Evolutionary conservation across 2,888 invertebrate species (phyloP).

Genomic region (Loripinus fragilis): DNA sequence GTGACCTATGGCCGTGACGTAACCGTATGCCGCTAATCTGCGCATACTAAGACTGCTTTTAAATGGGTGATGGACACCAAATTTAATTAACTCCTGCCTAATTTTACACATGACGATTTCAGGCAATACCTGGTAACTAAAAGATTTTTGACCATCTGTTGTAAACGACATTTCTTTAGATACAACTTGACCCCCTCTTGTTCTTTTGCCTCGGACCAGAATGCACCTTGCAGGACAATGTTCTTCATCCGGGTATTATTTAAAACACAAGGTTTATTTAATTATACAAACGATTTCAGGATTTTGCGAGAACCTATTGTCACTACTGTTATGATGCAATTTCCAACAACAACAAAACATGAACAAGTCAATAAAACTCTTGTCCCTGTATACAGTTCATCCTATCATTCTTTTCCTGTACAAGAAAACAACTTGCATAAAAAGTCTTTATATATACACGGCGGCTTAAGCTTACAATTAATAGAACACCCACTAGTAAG

Average conservation of each 20-base stretch:
- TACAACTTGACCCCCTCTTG: slow-evolving; percentile 1
- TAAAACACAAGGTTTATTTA: too few species aligned
- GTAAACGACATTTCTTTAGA: neutral
- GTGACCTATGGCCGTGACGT: slow-evolving; percentile 16
- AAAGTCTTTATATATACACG: too few species aligned
- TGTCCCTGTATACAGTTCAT: too few species aligned
- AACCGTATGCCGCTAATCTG: slow-evolving; percentile 10
- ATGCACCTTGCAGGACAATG: neutral
- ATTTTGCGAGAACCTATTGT: too few species aligned
- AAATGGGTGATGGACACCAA: slow-evolving; percentile 13
- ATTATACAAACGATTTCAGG: too few species aligned
- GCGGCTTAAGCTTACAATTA: too few species aligned
- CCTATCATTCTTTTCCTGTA: too few species aligned
- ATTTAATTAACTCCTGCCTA: slow-evolving; percentile 13
- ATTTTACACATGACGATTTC: slow-evolving; percentile 18
- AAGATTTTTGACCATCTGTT: slow-evolving; percentile 12
- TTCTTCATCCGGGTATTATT: neutral
- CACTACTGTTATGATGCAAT: too few species aligned
- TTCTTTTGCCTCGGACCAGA: neutral
- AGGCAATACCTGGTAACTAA: slow-evolving; percentile 2
- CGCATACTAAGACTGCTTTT: slow-evolving; percentile 3
- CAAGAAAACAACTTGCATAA: too few species aligned
- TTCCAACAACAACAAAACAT: too few species aligned
- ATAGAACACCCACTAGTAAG: too few species aligned
- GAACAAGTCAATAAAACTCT: too few species aligned